Evolutionary conservation across 2,888 invertebrate species (phyloP), one percentile per base, ranked within the genome.

Genomic region (Philereme vetulata): DNA sequence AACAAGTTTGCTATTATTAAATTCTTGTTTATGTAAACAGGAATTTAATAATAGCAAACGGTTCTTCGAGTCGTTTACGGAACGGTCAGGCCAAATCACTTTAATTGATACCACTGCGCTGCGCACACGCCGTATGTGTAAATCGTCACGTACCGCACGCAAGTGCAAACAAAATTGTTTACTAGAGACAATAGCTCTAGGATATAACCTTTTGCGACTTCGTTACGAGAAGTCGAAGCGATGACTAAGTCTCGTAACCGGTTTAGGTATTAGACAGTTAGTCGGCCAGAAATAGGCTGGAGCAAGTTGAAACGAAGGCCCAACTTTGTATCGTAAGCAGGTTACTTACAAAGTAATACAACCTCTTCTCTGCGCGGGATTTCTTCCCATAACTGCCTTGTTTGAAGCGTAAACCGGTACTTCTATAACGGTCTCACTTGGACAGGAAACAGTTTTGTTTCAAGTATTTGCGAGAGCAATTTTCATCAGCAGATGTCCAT

Each of bases 191-290:
- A n/a, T 2, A 21, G 35, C 34, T 52, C 34, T 40, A 43, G 46
- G 54, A 59, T 47, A 43, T 43, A 43, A 47, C 38, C 11, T 34
- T 57, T 42, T 42, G 38, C 45, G 33, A 21, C 52, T 58, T 55
- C 55, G 58, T 62, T 48, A 54, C 50, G 32, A 35, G 35, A 4
- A 34, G 10, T 5, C n/a, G 10, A 10, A 38, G 36, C 48, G 48
- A 51, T 59, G 62, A 62, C 58, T 62, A 51, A 62, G 51, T 48
- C 40, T n/a, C 40, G 54, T 36, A 55, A 62, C 58, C 58, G 58
- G 62, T 62, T 59, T 44, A 8, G 11, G 36, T 36, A 46, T 52
- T 44, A 54, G 57, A 57, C 62, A 34, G 62, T 51, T 54, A 55
- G 32, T 32, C 53, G 48, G 38, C 33, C 58, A 48, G 55, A 62